Base-by-base conservation (phyloP, 2,113 vertebrate species). In the Paracanthobrama guichenoti region DNA sequence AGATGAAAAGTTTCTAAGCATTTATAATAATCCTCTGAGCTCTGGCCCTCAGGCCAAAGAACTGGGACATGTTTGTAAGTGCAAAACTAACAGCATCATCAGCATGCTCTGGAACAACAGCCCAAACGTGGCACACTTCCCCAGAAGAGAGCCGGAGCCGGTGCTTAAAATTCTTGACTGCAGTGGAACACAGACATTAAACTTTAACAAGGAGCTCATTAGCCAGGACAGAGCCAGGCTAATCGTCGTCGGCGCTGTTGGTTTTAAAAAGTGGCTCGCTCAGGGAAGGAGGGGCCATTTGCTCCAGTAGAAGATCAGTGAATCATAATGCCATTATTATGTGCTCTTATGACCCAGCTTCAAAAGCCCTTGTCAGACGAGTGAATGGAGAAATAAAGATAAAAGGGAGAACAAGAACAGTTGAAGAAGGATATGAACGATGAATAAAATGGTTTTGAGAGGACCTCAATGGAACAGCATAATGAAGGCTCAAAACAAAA, bases 141-240 rank as follows among this genome's bases (percentile, higher is more conserved):
- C 87, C 77, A 11, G 46, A 59, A 50, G 80, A 77, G 84, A 73
- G 67, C 16, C 81, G 89, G 88, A 64, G 67, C 14, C 83, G 89
- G 89, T 88, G 16, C 44, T 81, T 53, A 89, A 90, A 91, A 89
- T 90, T 89, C 90, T 88, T 90, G 89, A 91, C 90, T 87, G 91
- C 91, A 87, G 88, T 87, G 87, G 87, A 91, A 91, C 82, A 84
- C 84, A 90, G 87, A 87, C 90, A 92, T 93, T 91, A 92, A 93
- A 92, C 85, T 90, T 92, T 92, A 91, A 93, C 87, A 92, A 90
- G 88, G 85, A 88, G 66, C 77, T 92, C 88, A 91, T 92, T 92
- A 92, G 87, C 64, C 71, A 44, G 85, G 75, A 79, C 80, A 75
- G 84, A 82, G 85, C 50, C 62, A 76, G 88, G 81, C 83, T 90